Percentiles rank a stretch among this genome's conserved stretches.
phyloP scores from a whole-genome alignment of 2,113 vertebrate species.

The Rutilus rutilus region DNA sequence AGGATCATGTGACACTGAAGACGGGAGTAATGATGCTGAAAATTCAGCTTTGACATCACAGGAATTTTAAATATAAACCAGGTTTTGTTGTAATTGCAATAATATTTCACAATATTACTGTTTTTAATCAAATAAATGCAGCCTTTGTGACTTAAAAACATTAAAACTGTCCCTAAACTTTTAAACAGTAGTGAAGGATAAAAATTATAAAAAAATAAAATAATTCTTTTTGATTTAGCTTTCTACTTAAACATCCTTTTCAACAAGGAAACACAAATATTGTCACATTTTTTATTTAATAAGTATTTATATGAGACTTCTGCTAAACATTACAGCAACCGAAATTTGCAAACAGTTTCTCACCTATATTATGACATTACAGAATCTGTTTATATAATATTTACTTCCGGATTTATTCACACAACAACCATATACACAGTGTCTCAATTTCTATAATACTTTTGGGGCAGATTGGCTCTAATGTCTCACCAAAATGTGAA shows the following conservation, averaged over 20 bases:
- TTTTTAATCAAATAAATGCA: too few species aligned
- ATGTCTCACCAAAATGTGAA: neutral
- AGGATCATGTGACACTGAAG: neutral
- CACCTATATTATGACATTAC: neutral
- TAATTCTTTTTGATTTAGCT: too few species aligned
- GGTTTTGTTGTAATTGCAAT: too few species aligned
- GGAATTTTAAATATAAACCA: too few species aligned
- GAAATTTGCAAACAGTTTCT: neutral
- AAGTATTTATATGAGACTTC: neutral
- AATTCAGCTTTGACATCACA: too few species aligned
- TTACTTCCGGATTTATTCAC: neutral
- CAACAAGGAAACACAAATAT: neutral
- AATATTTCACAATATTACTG: too few species aligned
- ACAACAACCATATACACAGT: neutral
- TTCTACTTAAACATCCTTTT: neutral
- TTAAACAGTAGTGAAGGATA: neutral
- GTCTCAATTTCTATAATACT: too few species aligned
- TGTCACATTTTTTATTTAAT: neutral
- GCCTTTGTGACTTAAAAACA: too few species aligned
- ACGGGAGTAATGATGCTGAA: too few species aligned
- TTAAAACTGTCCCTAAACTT: neutral
- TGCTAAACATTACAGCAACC: neutral
- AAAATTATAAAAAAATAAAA: neutral
- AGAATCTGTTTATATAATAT: too few species aligned
- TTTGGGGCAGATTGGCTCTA: too few species aligned